Base-by-base conservation (phyloP, 1,140 invertebrate species). In the Hermetia illucens region DNA sequence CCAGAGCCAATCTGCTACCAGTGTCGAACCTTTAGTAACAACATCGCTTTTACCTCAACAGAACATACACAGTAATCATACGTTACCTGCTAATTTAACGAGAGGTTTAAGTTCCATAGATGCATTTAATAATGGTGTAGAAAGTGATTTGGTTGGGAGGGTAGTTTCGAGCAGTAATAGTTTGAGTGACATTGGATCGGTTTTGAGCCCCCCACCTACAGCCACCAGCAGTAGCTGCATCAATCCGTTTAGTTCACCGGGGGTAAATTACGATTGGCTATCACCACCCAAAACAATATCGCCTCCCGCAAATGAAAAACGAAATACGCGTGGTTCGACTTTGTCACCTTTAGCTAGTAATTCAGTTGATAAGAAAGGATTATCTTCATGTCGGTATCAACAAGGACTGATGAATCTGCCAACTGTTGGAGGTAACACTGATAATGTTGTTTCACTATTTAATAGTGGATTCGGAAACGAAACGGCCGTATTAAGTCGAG, bases 1-100 rank as follows among this genome's bases (percentile, higher is more conserved):
- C 55, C 55, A 58, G 39, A 53, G 45, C 42, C 55, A 46, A 39
- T 24, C 41, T 40, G 25, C 40, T 17, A 33, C 39, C 20, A 29
- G n/a, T n/a, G n/a, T n/a, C n/a, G n/a, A n/a, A n/a, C n/a, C n/a
- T n/a, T n/a, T n/a, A n/a, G n/a, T n/a, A n/a, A n/a, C n/a, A n/a
- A n/a, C n/a, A n/a, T n/a, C n/a, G n/a, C n/a, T n/a, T n/a, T n/a
- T n/a, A n/a, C n/a, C n/a, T n/a, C n/a, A n/a, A n/a, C n/a, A n/a
- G n/a, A n/a, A n/a, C n/a, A n/a, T n/a, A n/a, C n/a, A n/a, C n/a
- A n/a, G n/a, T n/a, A n/a, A n/a, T n/a, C n/a, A n/a, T n/a, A n/a
- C n/a, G n/a, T n/a, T n/a, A n/a, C n/a, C n/a, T n/a, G n/a, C n/a
- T n/a, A n/a, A n/a, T n/a, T n/a, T n/a, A n/a, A n/a, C n/a, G n/a